These are phyloP conservation scores for Lutraria rhynchaena DNA, from an alignment of 1,140 invertebrate species.

Conservation along the genomic window DNA sequence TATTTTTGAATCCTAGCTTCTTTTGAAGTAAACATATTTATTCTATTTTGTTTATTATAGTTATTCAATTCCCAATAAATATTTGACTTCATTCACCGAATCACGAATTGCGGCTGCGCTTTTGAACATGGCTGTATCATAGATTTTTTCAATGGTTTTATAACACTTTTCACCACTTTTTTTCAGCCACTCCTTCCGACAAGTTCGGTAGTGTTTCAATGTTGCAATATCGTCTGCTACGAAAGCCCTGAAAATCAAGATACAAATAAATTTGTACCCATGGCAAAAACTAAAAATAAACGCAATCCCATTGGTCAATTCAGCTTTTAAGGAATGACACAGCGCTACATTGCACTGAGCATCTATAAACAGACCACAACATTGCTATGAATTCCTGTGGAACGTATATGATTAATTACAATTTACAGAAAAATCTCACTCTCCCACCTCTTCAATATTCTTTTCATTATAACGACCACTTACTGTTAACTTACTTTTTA, in stretches of 20 bases:
- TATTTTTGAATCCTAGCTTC: no score
- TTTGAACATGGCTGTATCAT: constrained; percentile 11
- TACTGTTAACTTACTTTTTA: constrained; percentile 15
- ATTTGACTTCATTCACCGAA: constrained; percentile 14
- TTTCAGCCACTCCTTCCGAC: constrained; percentile 32
- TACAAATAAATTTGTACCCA: no score
- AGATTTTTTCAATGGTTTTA: constrained; percentile 2
- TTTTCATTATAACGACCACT: neutral
- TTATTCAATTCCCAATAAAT: neutral
- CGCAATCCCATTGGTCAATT: no score
- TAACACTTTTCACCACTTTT: constrained; percentile 22
- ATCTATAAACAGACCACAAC: no score
- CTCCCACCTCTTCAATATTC: neutral
- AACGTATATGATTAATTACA: no score
- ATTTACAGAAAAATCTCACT: no score
- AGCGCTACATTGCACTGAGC: no score
- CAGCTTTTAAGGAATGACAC: no score
- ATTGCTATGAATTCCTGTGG: no score
- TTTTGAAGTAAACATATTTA: no score
- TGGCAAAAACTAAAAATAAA: no score
- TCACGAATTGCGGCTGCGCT: constrained; percentile 1
- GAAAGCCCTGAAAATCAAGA: constrained; percentile 4
- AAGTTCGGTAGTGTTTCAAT: constrained; percentile 38
- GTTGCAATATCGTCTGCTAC: neutral
- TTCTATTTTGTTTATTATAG: no score